These are phyloP conservation scores for Typhlichthys eigenmanni DNA, from an alignment of 2,797 vertebrate species.

Conservation along the genomic window DNA sequence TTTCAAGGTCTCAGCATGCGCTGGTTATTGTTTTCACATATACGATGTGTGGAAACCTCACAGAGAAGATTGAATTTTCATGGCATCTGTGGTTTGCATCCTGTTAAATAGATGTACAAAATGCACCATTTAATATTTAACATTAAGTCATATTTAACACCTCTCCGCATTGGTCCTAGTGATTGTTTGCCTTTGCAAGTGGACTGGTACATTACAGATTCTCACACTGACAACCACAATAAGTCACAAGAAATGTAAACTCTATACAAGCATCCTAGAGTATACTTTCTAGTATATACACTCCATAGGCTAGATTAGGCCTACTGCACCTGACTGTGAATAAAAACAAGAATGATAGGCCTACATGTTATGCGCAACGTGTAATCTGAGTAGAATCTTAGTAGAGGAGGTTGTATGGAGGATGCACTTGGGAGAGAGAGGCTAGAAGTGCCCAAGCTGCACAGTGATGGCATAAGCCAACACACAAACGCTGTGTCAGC, in stretches of 20 bases:
- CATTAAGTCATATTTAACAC: too few species aligned
- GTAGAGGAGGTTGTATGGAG: neutral
- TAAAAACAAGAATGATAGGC: neutral
- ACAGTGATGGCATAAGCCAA: neutral
- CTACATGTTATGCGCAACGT: neutral
- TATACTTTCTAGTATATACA: too few species aligned
- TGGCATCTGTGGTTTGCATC: slow-evolving; percentile 25
- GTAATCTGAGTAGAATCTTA: neutral
- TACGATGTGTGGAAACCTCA: slow-evolving; percentile 26
- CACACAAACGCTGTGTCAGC: slow-evolving; percentile 50
- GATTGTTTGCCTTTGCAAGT: neutral
- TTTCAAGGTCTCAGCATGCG: slow-evolving; percentile 22
- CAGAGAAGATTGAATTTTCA: slow-evolving; percentile 23
- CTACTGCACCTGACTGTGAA: neutral
- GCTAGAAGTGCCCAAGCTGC: slow-evolving; percentile 4
- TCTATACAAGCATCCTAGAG: too few species aligned
- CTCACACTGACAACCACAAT: neutral
- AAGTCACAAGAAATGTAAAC: neutral
- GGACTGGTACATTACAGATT: slow-evolving; percentile 8
- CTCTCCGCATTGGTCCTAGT: too few species aligned
- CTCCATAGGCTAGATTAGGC: neutral
- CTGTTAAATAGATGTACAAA: slow-evolving; percentile 43
- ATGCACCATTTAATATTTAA: neutral
- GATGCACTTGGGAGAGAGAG: neutral
- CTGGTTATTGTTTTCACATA: slow-evolving; percentile 22